Percentiles rank a stretch among this genome's conserved stretches.
These are phyloP conservation scores for Diabrotica virgifera DNA, from an alignment of 1,140 invertebrate genomes.

Conservation along the genomic window DNA sequence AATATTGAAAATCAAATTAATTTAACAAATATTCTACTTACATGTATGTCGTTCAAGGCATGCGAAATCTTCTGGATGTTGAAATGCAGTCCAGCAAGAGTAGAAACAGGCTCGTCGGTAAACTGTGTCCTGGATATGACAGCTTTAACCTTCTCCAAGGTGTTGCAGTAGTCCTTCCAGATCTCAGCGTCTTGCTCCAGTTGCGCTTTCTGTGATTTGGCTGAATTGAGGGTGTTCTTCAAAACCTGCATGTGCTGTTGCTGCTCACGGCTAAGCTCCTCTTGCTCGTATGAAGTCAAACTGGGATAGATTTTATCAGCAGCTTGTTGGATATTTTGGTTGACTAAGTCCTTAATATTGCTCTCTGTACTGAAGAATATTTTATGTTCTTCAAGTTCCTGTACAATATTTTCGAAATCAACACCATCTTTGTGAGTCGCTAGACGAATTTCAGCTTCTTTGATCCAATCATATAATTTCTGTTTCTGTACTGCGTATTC, in stretches of 20 bases:
- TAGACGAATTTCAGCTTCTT: slow-evolving; percentile 75
- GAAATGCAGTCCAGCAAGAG: slow-evolving; percentile 71
- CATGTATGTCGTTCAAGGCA: slow-evolving; percentile 74
- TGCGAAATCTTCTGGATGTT: slow-evolving; percentile 78
- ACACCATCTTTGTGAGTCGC: slow-evolving; percentile 77
- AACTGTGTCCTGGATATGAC: slow-evolving; percentile 71
- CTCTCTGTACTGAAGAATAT: slow-evolving; percentile 77
- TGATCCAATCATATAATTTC: slow-evolving; percentile 81
- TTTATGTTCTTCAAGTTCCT: slow-evolving; percentile 83
- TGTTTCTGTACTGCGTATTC: slow-evolving; percentile 70
- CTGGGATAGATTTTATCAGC: slow-evolving; percentile 86
- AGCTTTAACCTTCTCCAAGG: slow-evolving; percentile 70
- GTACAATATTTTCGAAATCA: slow-evolving; percentile 80
- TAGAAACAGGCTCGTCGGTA: slow-evolving; percentile 71
- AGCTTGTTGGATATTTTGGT: slow-evolving; percentile 76
- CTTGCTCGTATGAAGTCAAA: slow-evolving; percentile 72
- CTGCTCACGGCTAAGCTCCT: slow-evolving; percentile 74
- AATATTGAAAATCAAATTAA: too few relatives aligned
- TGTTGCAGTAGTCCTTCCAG: slow-evolving; percentile 76
- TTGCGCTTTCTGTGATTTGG: slow-evolving; percentile 70
- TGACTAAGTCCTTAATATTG: slow-evolving; percentile 73
- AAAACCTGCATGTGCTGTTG: slow-evolving; percentile 73
- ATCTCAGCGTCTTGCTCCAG: slow-evolving; percentile 74
- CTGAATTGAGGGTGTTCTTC: slow-evolving; percentile 78
- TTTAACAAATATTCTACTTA: slow-evolving; percentile 47